Conservation (phyloP, 2,888 invertebrate genomes). For the Rhorus exstirpatorius region DNA sequence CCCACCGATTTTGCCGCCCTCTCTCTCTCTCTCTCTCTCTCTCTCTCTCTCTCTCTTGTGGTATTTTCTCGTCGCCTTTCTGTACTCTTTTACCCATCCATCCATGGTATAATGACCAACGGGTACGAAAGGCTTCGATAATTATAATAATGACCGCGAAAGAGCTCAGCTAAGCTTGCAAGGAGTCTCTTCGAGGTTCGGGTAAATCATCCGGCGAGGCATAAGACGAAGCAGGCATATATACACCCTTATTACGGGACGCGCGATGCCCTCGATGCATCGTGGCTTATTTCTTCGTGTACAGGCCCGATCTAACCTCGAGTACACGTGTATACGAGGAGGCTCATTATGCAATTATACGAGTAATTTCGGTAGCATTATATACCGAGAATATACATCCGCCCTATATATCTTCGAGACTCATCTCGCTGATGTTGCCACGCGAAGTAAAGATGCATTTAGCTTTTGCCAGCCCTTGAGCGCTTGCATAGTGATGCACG, state of each 20-base stretch:
- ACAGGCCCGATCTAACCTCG: slow-evolving; percentile 69
- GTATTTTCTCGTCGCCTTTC: background rate
- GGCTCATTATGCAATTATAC: slow-evolving; percentile 84
- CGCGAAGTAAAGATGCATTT: slow-evolving; percentile 34
- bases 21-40: slow-evolving; percentile 9
- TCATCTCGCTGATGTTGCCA: slow-evolving; percentile 26
- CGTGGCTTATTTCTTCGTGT: slow-evolving; percentile 58
- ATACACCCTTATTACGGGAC: slow-evolving; percentile 79
- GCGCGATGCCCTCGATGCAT: slow-evolving; percentile 72
- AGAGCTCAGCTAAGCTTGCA: slow-evolving; percentile 39
- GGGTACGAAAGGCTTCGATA: slow-evolving; percentile 78
- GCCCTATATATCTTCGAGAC: slow-evolving; percentile 54
- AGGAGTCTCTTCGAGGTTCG: slow-evolving; percentile 1
- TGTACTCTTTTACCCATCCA: slow-evolving; percentile 39
- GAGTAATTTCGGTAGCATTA: slow-evolving; percentile 82
- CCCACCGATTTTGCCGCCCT: slow-evolving; percentile 19
- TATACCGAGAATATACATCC: slow-evolving; percentile 73
- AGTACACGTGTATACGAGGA: slow-evolving; percentile 69
- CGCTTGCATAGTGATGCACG: slow-evolving; percentile 20
- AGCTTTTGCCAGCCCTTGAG: slow-evolving; percentile 8
- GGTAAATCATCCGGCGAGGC: slow-evolving; percentile 43
- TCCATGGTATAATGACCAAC: slow-evolving; percentile 73
- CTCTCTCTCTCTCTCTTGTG: slow-evolving; percentile 17
- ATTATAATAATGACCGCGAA: slow-evolving; percentile 82
- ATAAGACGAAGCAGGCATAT: slow-evolving; percentile 69